Base-by-base conservation (phyloP, 2,888 invertebrate species). In the Chymomyza fuscimana region DNA sequence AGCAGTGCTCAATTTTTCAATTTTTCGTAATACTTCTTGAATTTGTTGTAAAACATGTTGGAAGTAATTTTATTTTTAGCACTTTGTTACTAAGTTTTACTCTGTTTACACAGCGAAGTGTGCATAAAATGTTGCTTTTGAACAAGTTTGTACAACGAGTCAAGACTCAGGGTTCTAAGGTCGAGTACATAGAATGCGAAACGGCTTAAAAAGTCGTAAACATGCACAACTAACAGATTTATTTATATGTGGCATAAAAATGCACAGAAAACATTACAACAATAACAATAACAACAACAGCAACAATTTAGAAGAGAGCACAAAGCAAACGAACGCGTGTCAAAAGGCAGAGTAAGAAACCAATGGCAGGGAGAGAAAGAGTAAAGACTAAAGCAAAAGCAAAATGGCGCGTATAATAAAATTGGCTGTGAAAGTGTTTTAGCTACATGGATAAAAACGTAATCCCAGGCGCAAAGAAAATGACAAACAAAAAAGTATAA, bases 181-280 rank as follows among this genome's bases (percentile, higher is more conserved):
- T 54, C 16, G 52, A 54, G n/a, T 16, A 54, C 15, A 16, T 10
- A 29, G 32, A 54, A 54, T 64, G 46, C 40, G 29, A 50, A 32
- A 52, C 25, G 82, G 79, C 84, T 86, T 86, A 77, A 85, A 86
- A 78, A 82, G 82, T 85, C 85, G 87, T 86, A 86, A 86, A 86
- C 82, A 86, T 86, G 87, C 85, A 86, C 82, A 86, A 86, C 85
- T 86, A 86, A 86, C 85, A 86, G 87, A 86, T 86, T 86, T 86
- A 86, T 85, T 85, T 85, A 85, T 85, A 86, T 82, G 85, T 81
- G 79, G 86, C 86, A 85, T 85, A 84, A 85, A 85, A 85, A 86
- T 84, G 85, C 86, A 86, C 84, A 76, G 52, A 52, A 65, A 32
- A 70, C 73, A 32, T 32, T 25, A 25, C 25, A 25, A 25, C 25